Evolutionary conservation across 2,888 invertebrate genomes (phyloP).

Genomic region (Amphipoea oculea): DNA sequence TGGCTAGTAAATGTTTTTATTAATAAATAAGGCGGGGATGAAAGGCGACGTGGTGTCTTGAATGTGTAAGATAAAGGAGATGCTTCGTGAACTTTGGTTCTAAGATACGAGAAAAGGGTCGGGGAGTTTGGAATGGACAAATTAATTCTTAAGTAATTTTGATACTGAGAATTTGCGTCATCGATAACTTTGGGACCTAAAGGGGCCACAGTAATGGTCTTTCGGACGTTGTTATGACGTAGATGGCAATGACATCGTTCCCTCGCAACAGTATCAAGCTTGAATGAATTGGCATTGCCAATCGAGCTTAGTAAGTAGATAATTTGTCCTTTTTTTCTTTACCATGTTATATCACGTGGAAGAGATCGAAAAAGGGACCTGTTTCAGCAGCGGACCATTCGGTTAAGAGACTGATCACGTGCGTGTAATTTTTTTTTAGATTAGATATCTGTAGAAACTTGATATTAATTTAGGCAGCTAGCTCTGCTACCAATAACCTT

Average conservation of each 20-base stretch:
- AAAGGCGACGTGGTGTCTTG: conserved; percentile 65
- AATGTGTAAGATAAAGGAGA: conserved; percentile 62
- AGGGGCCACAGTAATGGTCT: conserved; percentile 14
- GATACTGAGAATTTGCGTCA: conserved; percentile 39
- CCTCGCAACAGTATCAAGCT: neutral
- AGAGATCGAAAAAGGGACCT: neutral
- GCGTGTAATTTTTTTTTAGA: neutral
- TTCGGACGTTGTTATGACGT: conserved; percentile 16
- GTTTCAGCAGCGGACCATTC: neutral
- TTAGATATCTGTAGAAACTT: neutral
- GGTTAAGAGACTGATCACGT: neutral
- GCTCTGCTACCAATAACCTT: too few species aligned
- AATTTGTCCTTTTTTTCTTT: neutral
- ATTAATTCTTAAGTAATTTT: conserved; percentile 53
- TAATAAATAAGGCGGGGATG: conserved; percentile 72
- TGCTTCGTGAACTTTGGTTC: conserved; percentile 41
- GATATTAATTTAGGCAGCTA: neutral
- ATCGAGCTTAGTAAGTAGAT: neutral
- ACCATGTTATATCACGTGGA: neutral
- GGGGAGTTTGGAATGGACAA: conserved; percentile 40
- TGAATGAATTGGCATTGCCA: neutral
- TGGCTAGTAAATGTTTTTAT: conserved; percentile 72
- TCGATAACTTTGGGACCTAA: conserved; percentile 45
- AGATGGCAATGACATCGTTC: conserved; percentile 20
- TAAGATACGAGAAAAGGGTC: conserved; percentile 28